These are phyloP conservation scores for Ariopsis seemanni DNA, from an alignment of 2,113 vertebrate species.

Conservation along the genomic window DNA sequence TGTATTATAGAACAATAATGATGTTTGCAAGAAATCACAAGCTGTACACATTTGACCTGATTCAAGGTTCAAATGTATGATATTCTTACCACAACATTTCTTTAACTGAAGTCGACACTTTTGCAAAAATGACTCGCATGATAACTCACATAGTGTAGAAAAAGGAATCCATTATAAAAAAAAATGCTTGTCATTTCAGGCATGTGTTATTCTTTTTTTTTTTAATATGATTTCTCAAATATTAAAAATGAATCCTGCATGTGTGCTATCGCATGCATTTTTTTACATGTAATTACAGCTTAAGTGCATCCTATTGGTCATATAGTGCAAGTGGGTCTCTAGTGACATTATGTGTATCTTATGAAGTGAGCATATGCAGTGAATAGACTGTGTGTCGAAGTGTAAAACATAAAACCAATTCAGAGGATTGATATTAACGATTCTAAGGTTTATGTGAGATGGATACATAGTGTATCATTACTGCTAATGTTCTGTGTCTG, in stretches of 20 bases:
- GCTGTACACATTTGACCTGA: not conserved
- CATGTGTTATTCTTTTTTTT: not conserved
- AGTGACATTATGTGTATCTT: not conserved
- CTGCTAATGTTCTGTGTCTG: not conserved
- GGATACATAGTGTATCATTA: not conserved
- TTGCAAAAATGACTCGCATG: not conserved
- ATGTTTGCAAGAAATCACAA: not conserved
- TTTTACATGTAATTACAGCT: not conserved
- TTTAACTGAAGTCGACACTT: not conserved
- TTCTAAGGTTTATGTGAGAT: not conserved
- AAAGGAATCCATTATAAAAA: not conserved
- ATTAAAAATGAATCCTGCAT: not conserved
- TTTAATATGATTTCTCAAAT: not conserved
- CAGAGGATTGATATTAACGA: not conserved
- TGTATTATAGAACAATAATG: not conserved
- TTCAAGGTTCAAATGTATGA: not conserved
- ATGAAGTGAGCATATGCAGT: not conserved
- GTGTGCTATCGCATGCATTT: not conserved
- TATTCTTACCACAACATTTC: not conserved
- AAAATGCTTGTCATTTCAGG: not conserved
- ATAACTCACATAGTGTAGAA: not conserved
- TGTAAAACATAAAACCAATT: not conserved
- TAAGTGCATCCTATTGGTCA: not conserved
- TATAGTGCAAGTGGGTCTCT: not conserved
- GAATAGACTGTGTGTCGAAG: not conserved